phyloP scores from a whole-genome alignment of 2,113 vertebrate genomes.

The Hippocampus guttulatus region DNA sequence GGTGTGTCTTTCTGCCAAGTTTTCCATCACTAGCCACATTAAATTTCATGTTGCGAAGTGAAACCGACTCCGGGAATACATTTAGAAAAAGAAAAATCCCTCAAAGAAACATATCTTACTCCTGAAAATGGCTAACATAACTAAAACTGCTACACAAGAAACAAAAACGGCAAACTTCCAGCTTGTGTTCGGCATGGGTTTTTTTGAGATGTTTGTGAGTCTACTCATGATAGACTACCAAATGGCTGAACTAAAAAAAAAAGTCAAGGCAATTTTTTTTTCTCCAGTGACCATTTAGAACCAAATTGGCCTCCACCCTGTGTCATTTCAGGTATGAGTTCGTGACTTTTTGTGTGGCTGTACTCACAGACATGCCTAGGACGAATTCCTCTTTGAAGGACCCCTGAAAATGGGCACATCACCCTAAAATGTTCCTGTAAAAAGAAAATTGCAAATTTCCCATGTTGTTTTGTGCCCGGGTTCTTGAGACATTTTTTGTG shows the following conservation, averaged over 20 bases:
- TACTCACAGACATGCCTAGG: neutral
- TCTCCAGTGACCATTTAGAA: neutral
- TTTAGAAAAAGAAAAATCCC: neutral
- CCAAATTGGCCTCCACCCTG: neutral
- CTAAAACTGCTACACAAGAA: neutral
- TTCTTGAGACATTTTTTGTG: neutral
- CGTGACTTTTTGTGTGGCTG: no score
- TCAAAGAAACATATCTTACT: neutral
- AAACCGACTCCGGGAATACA: neutral
- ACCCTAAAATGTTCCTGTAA: neutral
- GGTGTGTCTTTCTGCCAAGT: constrained; percentile 5
- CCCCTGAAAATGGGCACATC: neutral
- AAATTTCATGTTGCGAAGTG: neutral
- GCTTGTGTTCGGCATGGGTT: neutral
- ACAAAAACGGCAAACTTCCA: neutral
- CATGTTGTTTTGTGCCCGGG: neutral
- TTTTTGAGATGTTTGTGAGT: neutral
- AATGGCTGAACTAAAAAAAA: neutral
- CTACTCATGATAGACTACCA: no score
- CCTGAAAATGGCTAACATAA: neutral
- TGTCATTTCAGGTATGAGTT: neutral
- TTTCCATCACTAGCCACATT: neutral
- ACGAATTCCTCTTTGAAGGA: neutral
- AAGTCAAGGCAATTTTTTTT: neutral
- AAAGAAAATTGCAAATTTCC: neutral